These are phyloP conservation scores for Notocelia uddmanniana DNA, from an alignment of 2,888 invertebrate genomes.

Conservation along the genomic window DNA sequence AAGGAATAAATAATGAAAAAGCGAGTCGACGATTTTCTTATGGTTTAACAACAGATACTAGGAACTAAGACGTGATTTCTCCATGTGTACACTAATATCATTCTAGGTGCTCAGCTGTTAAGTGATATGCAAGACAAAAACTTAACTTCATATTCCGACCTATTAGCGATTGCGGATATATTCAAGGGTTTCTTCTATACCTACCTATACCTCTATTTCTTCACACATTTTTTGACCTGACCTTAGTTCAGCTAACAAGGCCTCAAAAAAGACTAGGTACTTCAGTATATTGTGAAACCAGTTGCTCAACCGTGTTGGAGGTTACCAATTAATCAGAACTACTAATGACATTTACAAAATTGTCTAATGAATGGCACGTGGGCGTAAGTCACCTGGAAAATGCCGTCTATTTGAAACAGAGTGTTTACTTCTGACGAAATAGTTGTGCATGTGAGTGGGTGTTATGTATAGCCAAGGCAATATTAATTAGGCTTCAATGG, in stretches of 20 bases:
- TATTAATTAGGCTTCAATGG: neutral
- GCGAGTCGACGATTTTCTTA: too few species aligned
- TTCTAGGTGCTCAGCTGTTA: too few species aligned
- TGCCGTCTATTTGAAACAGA: constrained; percentile 3
- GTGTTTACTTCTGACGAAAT: constrained; percentile 19
- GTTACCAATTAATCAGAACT: constrained; percentile 62
- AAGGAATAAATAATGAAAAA: too few species aligned
- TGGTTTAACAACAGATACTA: too few species aligned
- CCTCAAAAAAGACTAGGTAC: constrained; percentile 23
- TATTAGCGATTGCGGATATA: neutral
- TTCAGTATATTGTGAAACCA: constrained; percentile 44
- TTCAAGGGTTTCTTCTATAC: neutral
- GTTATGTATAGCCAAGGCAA: neutral
- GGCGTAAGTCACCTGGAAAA: constrained; percentile 36
- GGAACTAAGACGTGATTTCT: too few species aligned
- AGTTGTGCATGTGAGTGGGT: neutral
- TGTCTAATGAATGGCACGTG: constrained; percentile 33
- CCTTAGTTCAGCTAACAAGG: neutral
- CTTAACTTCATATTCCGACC: too few species aligned
- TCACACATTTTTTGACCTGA: neutral
- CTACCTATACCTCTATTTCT: neutral
- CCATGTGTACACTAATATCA: too few species aligned
- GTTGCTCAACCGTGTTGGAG: constrained; percentile 56
- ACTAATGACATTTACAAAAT: constrained; percentile 46
- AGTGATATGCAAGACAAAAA: too few species aligned